A percentile compares a stretch with the other conserved stretches of the same genome.
phyloP scores from a whole-genome alignment of 2,888 invertebrate species.

The Leucania comma region DNA sequence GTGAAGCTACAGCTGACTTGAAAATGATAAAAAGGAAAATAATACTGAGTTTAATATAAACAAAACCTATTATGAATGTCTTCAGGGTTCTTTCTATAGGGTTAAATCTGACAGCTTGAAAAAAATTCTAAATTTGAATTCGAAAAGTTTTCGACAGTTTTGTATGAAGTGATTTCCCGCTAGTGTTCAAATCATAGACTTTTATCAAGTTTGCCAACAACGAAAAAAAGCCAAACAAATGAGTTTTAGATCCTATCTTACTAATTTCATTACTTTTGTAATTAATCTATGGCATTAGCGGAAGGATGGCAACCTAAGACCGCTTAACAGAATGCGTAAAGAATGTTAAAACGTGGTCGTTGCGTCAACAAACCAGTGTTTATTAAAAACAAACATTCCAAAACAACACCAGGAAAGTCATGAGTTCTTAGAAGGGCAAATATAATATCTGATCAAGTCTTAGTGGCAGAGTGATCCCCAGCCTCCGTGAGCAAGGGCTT shows the following conservation, averaged over 20 bases:
- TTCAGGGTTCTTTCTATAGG: neutral
- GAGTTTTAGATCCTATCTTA: too few species aligned
- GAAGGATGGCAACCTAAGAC: slow-evolving; percentile 38
- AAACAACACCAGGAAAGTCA: slow-evolving; percentile 50
- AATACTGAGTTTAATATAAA: neutral
- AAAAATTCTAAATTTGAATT: neutral
- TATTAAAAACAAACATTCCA: slow-evolving; percentile 62
- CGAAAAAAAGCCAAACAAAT: too few species aligned
- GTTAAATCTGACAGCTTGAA: neutral
- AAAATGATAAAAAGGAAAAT: slow-evolving; percentile 12
- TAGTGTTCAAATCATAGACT: too few species aligned
- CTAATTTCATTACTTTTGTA: too few species aligned
- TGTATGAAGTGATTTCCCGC: too few species aligned
- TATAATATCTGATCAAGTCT: slow-evolving; percentile 26
- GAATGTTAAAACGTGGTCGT: slow-evolving; percentile 66
- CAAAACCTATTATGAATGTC: too few species aligned
- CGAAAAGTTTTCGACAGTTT: neutral
- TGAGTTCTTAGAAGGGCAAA: neutral
- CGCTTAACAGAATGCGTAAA: slow-evolving; percentile 45
- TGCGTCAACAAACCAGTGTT: slow-evolving; percentile 65
- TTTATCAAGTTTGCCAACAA: too few species aligned
- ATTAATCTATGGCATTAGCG: neutral
- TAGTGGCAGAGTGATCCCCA: neutral
- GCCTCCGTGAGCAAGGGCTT: too few species aligned
- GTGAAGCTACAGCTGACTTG: slow-evolving; percentile 15